Conservation (phyloP, 2,888 invertebrate species). For the Ectobius pallidus region DNA sequence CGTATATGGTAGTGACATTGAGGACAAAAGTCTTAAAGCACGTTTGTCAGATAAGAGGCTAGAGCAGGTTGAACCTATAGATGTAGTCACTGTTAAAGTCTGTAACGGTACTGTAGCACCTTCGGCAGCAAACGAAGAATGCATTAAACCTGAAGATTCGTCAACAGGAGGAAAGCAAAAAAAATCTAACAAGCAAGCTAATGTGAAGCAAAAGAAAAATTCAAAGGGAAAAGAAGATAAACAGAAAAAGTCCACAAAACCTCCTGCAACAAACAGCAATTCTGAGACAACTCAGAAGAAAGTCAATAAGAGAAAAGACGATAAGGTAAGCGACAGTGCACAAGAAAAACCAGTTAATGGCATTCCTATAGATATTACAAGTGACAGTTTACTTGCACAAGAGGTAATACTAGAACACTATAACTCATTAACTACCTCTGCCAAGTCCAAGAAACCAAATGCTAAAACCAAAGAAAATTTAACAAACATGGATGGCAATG, state of each 20-base stretch:
- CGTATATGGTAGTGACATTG: no score
- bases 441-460: neutral
- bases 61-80: no score
- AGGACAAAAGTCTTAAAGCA: no score
- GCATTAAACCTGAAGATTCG: neutral
- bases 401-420: neutral
- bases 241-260: neutral
- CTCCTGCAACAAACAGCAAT: neutral
- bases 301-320: neutral
- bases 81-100: no score
- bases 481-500: neutral
- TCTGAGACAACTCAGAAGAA: neutral
- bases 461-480: neutral
- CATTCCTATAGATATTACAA: neutral
- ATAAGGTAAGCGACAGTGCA: neutral
- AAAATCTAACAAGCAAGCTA: neutral
- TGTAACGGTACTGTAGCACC: neutral
- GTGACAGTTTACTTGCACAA: neutral
- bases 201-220: neutral
- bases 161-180: neutral
- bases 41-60: no score
- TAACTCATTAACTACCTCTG: neutral
- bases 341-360: neutral
- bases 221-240: constrained; percentile 10
- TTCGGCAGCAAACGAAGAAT: neutral